Percentiles rank a stretch among this genome's conserved stretches.
These are phyloP conservation scores for Aythya fuligula DNA, from an alignment of 2,797 vertebrate genomes.

Conservation along the genomic window DNA sequence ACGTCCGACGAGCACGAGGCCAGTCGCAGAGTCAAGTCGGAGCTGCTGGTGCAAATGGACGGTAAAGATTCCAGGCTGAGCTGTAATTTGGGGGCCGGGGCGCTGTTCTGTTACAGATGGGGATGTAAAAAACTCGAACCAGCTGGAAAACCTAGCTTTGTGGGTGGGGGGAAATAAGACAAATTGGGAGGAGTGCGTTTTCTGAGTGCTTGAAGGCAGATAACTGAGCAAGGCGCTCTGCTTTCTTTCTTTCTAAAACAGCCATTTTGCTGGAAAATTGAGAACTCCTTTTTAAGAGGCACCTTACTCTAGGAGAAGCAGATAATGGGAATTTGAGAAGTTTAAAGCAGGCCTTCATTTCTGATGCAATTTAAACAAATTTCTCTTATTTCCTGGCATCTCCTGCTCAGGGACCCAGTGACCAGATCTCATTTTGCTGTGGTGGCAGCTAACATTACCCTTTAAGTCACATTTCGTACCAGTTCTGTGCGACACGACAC, in stretches of 20 bases:
- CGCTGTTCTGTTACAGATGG: neutral
- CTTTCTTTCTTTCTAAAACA: neutral
- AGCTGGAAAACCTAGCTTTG: neutral
- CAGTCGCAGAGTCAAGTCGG: constrained; percentile 96
- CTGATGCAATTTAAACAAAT: neutral
- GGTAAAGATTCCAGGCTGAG: constrained; percentile 80
- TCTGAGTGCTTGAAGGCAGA: neutral
- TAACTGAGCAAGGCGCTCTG: neutral
- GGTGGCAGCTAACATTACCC: neutral
- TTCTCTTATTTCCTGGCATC: neutral
- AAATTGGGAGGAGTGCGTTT: neutral
- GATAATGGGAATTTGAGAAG: neutral
- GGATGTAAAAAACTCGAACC: neutral
- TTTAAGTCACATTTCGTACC: neutral
- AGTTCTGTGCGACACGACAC: neutral
- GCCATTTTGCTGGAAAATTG: neutral
- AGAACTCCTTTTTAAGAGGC: neutral
- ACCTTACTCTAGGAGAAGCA: neutral
- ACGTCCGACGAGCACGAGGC: constrained; percentile 96
- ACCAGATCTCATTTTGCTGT: neutral
- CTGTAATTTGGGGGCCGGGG: neutral
- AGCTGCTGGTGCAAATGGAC: constrained; percentile 98
- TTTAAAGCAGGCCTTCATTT: neutral
- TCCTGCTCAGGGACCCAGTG: neutral
- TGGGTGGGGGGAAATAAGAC: neutral